phyloP scores from a whole-genome alignment of 2,113 vertebrate species.

The Galbula dea region DNA sequence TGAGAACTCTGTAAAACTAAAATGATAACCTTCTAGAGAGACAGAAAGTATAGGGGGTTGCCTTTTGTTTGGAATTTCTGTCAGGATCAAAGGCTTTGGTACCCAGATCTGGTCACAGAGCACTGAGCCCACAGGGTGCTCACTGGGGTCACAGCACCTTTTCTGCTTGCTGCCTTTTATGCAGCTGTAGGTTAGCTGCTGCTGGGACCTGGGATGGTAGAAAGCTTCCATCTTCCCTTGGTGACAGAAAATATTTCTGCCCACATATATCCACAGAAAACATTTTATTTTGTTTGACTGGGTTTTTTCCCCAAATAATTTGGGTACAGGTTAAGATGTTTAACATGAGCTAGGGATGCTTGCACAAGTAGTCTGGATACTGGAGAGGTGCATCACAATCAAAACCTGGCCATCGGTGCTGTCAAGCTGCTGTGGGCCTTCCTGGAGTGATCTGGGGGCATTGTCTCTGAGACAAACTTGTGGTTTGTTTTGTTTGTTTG shows the following conservation, averaged over 20 bases:
- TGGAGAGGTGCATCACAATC: background rate
- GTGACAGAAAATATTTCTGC: background rate
- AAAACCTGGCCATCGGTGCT: background rate
- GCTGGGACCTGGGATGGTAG: background rate
- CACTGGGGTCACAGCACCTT: background rate
- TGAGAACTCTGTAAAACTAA: conserved; percentile 57
- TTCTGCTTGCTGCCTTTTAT: background rate
- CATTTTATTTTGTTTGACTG: background rate
- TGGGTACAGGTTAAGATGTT: background rate
- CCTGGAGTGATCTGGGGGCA: background rate
- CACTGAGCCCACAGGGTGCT: background rate
- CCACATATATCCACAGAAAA: background rate
- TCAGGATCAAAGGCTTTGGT: background rate
- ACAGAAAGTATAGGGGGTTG: background rate
- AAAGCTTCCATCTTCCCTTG: background rate
- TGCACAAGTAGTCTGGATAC: background rate
- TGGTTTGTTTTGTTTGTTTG: background rate
- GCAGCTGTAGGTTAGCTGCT: background rate
- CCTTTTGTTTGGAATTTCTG: background rate
- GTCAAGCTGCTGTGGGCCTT: background rate
- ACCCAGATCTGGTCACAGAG: rapidly evolving
- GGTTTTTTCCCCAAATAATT: background rate
- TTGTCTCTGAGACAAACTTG: background rate
- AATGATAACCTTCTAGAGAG: conserved; percentile 32
- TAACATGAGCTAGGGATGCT: background rate